phyloP scores from a whole-genome alignment of 2,888 invertebrate species.

The Caenorhabditis sp. region DNA sequence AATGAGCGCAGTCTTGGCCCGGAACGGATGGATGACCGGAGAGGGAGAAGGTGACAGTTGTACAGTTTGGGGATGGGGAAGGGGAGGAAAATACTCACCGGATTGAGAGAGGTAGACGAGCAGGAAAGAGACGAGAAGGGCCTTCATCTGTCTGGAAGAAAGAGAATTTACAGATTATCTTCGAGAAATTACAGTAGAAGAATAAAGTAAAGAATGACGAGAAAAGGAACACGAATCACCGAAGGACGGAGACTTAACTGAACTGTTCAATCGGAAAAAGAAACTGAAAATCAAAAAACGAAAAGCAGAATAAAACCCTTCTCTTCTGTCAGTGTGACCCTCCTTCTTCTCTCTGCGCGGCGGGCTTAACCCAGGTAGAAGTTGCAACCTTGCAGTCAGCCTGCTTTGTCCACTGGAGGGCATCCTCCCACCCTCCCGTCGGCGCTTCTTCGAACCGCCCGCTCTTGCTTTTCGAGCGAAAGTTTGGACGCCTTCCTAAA shows the following conservation, averaged over 20 bases:
- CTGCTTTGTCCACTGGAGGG: constrained; percentile 64
- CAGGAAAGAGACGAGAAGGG: constrained; percentile 39
- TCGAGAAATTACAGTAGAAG: no score
- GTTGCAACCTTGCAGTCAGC: constrained; percentile 34
- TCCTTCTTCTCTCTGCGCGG: constrained; percentile 4
- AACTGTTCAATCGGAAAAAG: not conserved
- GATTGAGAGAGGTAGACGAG: constrained; percentile 36
- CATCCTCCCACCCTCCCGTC: constrained; percentile 42
- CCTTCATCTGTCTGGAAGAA: constrained; percentile 50
- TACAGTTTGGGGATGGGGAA: constrained; percentile 12
- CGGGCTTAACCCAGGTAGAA: constrained; percentile 57
- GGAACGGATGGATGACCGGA: constrained; percentile 11
- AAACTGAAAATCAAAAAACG: constrained; percentile 5
- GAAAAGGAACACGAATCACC: no score
- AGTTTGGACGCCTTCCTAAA: constrained; percentile 56
- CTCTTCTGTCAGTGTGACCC: constrained; percentile 35
- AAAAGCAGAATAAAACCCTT: not conserved
- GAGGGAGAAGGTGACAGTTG: constrained; percentile 2
- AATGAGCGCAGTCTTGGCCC: constrained; percentile 6
- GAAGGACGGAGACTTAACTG: no score
- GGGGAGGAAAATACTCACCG: constrained; percentile 27
- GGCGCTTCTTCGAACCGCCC: constrained; percentile 23
- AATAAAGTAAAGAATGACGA: no score
- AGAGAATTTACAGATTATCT: no score
- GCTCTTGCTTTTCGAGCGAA: constrained; percentile 39